Conservation (phyloP, 2,888 invertebrate species). For the Meteorus cinctellus region DNA sequence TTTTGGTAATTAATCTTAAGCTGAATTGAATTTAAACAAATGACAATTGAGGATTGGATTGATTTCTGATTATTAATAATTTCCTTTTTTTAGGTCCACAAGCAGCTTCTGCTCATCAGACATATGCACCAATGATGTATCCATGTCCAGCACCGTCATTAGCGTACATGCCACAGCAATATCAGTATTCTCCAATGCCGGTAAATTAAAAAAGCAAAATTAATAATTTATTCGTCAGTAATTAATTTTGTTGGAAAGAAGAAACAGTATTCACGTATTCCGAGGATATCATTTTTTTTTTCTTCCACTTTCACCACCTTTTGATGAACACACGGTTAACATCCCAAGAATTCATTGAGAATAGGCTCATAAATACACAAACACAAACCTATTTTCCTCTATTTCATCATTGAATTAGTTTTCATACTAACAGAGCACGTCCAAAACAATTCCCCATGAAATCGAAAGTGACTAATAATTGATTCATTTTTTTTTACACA, state of each 20-base stretch:
- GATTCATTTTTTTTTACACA: no score
- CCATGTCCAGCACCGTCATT: slow-evolving; percentile 71
- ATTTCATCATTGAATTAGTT: background rate
- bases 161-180: slow-evolving; percentile 71
- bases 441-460: background rate
- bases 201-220: slow-evolving; percentile 60
- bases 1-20: slow-evolving; percentile 62
- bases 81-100: slow-evolving; percentile 64
- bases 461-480: no score
- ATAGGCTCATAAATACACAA: background rate
- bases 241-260: background rate
- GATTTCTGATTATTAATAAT: no score
- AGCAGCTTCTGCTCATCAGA: slow-evolving; percentile 70
- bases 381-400: slow-evolving; percentile 13
- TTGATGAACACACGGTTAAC: background rate
- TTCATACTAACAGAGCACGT: slow-evolving; percentile 16
- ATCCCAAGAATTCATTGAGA: background rate
- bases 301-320: background rate
- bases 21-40: no score
- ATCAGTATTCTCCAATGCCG: slow-evolving; percentile 72
- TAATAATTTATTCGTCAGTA: background rate
- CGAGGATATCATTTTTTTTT: background rate
- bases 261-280: background rate
- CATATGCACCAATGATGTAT: slow-evolving; percentile 71
- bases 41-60: no score